Evolutionary conservation across 2,888 invertebrate genomes (phyloP), one percentile per base, ranked within the genome.

Genomic region (Amphipoea lucens): DNA sequence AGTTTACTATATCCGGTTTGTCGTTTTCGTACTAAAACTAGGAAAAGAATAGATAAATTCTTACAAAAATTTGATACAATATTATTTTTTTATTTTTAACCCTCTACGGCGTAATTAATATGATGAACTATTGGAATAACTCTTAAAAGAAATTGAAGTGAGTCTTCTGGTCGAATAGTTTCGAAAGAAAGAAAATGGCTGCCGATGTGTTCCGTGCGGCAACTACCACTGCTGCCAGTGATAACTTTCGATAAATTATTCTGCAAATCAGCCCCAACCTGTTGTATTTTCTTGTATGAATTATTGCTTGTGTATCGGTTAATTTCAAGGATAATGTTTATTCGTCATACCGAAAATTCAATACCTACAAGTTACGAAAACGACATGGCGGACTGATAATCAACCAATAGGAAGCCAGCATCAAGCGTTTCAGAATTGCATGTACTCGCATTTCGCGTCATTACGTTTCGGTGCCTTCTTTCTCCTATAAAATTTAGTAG

Each of bases 371-470:
- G 90, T 92, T 93, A 94, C 91, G 94, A 96, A 96, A 96, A 94
- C 96, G 96, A 96, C 96, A 98, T 98, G 98, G 98, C 98, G 98
- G 98, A 97, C 95, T 94, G 93, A 88, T 93, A 94, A 96, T 97
- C 97, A 97, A 97, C 98, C 98, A 98, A 98, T 98, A 97, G 97
- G 97, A 97, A 96, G 95, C 96, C 96, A 97, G 97, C 97, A 97
- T 97, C 97, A 97, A 97, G 97, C 97, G 96, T 97, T 97, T 97
- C 97, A 97, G 97, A 97, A 97, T 97, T 97, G 97, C 97, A 97
- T 97, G 97, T 97, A 97, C 97, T 97, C 97, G 97, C 97, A 97
- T 97, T 97, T 98, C 98, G 98, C 98, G 98, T 98, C 98, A 97
- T 97, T 97, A 97, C 95, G 95, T 95, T 97, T 97, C 97, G 96